Base-by-base conservation (phyloP, 2,797 vertebrate genomes). In the Peromyscus nudipes region DNA sequence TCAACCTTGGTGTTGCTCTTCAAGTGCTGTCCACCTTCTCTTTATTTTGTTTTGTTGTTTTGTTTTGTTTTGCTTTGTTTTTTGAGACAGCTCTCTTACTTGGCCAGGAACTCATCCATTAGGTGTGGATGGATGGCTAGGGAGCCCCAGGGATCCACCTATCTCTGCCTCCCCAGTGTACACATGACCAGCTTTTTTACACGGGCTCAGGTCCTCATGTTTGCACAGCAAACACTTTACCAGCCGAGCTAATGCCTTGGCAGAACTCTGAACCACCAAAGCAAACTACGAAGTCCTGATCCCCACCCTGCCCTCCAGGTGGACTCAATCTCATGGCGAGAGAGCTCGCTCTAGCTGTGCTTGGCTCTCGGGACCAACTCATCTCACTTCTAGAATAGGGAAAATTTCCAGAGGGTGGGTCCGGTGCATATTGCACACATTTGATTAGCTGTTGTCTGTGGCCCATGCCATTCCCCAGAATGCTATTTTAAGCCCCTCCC, bases 221-320 rank as follows among this genome's bases (percentile, higher is more conserved):
- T 29, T 71, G 85, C 3, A 55, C 14, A 29, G 49, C 34, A 71
- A 71, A 55, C 2, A 37, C 84, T 87, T 71, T 55, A 5, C 34
- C 65, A 37, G 21, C 34, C 0, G 1, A 71, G 46, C 46, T 67
- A 23, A 25, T 6, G n/a, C 85, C 67, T 87, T 57, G 49, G 46
- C n/a, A 40, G 85, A n/a, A 94, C 94, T 96, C 96, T 31, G 43
- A 23, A 40, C 0, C n/a, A 79, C 46, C 23, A 31, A 43, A 85
- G 75, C 62, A 60, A 88, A 84, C 92, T 11, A 16, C 57, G 46
- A 75, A 57, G 37, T 31, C 40, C 82, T 55, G 46, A 64, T 62
- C 65, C 67, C 57, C 46, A 8, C 73, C 43, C 0, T 0, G 12
- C 1, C 29, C 55, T 85, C 62, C 31, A 43, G 37, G 13, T 77